Conservation (phyloP, 2,113 vertebrate genomes). For the Sapajus apella region DNA sequence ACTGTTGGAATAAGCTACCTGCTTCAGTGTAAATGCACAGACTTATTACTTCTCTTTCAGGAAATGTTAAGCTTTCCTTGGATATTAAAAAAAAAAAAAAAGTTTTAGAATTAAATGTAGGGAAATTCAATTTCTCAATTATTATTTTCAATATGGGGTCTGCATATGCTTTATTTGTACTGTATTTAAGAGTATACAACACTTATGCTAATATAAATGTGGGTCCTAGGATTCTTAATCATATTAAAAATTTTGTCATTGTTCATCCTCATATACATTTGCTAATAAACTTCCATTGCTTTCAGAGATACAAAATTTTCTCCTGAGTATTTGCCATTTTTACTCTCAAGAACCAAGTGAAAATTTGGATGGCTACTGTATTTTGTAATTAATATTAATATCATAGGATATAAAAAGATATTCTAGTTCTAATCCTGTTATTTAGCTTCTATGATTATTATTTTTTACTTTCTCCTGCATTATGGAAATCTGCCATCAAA, state of each 20-base stretch:
- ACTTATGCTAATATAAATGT: not conserved
- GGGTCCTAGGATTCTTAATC: not conserved
- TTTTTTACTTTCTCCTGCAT: not conserved
- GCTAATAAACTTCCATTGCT: not conserved
- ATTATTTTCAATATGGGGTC: not conserved
- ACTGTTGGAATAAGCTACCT: not conserved
- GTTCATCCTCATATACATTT: not conserved
- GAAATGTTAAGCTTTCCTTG: not conserved
- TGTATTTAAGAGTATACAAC: not conserved
- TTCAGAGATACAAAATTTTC: not conserved
- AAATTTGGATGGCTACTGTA: not conserved
- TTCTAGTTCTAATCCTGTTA: not conserved
- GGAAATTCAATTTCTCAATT: not conserved
- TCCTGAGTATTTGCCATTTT: not conserved
- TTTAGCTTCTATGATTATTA: not conserved
- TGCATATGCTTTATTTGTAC: not conserved
- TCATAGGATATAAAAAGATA: not conserved
- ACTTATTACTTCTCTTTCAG: not conserved
- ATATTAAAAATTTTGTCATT: not conserved
- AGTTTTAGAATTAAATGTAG: not conserved
- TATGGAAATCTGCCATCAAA: not conserved
- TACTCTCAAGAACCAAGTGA: not conserved
- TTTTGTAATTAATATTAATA: not conserved
- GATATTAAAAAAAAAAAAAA: not conserved
- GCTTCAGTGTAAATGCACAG: not conserved